Evolutionary conservation across 2,888 invertebrate species (phyloP), one percentile per base, ranked within the genome.

Genomic region (Lycophotia porphyrea): DNA sequence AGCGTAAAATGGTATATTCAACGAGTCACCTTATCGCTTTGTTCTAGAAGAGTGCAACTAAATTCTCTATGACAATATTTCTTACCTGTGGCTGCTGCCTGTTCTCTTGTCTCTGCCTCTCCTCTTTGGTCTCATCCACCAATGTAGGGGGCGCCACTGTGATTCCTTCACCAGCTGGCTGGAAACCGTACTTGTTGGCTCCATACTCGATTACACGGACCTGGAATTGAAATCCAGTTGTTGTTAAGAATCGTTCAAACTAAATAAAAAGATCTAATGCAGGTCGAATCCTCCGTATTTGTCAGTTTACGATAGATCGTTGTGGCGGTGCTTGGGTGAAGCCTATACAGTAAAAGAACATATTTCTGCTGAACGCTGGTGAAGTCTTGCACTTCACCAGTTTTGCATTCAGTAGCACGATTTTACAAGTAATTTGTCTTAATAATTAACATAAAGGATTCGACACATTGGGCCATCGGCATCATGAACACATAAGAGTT

Each of bases 121-220:
- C 86, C 1, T 97, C 88, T 49, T 90, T 88, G 39, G 94, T 96
- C 90, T 97, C 97, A 76, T 97, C 97, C 27, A 97, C 97, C 5
- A 97, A 93, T 0, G 97, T 97, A 71, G 97, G 97, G 0, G 97
- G 97, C 24, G 97, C 97, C 18, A 98, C 98, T 0, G 98, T 98
- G 92, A 98, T 98, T 60, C 98, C 98, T 90, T 98, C 98, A 1
- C 98, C 98, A 3, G 98, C 97, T 0, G 98, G 98, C 92, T 98
- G 98, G 97, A 98, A 98, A 0, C 98, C 98, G 91, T 97, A 98
- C 93, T 98, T 98, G 94, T 98, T 98, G 55, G 98, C 98, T 11
- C 98, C 98, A 91, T 99, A 99, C 91, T 99, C 98, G 36, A 98
- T 97, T 2, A 98, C 98, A 58, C 98, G 97, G 21, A 96, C 78